Percentiles rank a stretch among this genome's conserved stretches.
These are phyloP conservation scores for Yponomeuta cagnagella DNA, from an alignment of 2,888 invertebrate species.

Conservation along the genomic window DNA sequence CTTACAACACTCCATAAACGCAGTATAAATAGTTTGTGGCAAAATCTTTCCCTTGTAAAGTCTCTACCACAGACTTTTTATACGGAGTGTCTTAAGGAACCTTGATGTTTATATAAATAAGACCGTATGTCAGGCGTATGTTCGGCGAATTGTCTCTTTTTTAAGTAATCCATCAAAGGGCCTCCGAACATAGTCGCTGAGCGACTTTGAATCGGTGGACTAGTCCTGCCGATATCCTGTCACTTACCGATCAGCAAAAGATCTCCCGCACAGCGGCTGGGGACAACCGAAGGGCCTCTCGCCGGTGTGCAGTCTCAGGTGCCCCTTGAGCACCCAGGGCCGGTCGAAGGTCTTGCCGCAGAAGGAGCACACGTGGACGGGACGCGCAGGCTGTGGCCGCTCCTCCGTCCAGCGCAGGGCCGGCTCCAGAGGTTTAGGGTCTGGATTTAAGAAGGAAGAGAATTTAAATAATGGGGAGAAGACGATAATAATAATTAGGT, in stretches of 20 bases:
- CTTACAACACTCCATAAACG: too few species aligned
- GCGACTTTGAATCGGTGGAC: not conserved
- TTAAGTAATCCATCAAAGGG: too few species aligned
- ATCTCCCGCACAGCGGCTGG: slow-evolving; percentile 73
- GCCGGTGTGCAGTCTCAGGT: slow-evolving; percentile 80
- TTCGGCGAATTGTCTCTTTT: too few species aligned
- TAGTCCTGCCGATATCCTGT: not conserved
- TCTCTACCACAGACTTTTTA: too few species aligned
- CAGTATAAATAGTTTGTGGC: too few species aligned
- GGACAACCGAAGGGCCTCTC: slow-evolving; percentile 82
- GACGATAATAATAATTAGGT: not conserved
- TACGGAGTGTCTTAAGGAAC: too few species aligned
- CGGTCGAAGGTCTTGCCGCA: slow-evolving; percentile 81
- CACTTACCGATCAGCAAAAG: slow-evolving; percentile 79
- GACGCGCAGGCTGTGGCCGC: slow-evolving; percentile 29
- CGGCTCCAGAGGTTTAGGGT: not conserved
- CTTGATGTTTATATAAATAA: too few species aligned
- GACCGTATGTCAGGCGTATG: too few species aligned
- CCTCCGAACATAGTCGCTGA: not conserved
- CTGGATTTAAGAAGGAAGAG: not conserved
- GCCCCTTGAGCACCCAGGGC: slow-evolving; percentile 82
- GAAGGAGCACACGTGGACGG: slow-evolving; percentile 70
- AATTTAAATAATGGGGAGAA: not conserved
- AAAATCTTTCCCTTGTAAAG: too few species aligned
- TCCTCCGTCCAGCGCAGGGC: not conserved